phyloP scores from a whole-genome alignment of 2,113 vertebrate genomes.

The Podilymbus podiceps region DNA sequence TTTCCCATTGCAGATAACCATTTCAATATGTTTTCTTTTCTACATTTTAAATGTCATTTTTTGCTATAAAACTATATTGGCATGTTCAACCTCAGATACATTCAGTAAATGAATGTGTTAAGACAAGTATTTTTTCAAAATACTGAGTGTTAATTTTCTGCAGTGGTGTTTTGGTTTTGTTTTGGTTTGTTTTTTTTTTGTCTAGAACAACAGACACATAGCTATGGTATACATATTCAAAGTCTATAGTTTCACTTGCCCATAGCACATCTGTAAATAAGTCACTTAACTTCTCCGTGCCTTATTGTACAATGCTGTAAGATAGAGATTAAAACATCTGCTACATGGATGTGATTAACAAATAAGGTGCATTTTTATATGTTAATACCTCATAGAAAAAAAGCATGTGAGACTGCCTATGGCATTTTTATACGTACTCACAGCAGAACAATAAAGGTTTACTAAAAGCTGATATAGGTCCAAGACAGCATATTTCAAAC shows the following conservation, averaged over 20 bases:
- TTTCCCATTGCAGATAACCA: background rate
- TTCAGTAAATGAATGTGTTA: background rate
- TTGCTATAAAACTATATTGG: constrained; percentile 20
- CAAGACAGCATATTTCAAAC: background rate
- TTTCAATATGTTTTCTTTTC: constrained; percentile 26
- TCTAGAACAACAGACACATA: background rate
- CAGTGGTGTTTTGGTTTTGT: too few species aligned
- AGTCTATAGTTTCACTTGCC: background rate
- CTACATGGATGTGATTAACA: background rate
- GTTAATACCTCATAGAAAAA: background rate
- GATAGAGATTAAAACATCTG: background rate
- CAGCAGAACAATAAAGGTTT: background rate
- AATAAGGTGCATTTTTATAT: background rate
- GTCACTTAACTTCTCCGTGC: background rate
- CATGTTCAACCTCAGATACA: background rate
- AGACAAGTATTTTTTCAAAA: constrained; percentile 5
- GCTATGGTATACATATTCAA: background rate
- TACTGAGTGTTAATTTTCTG: background rate
- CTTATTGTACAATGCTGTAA: background rate
- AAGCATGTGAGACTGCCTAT: background rate
- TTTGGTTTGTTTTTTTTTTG: background rate
- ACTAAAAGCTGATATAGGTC: background rate
- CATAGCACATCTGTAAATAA: background rate
- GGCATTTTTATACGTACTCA: background rate
- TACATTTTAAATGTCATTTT: background rate